A percentile compares a stretch with the other conserved stretches of the same genome.
These are phyloP conservation scores for Climacteris rufus DNA, from an alignment of 2,113 vertebrate species.

Conservation along the genomic window DNA sequence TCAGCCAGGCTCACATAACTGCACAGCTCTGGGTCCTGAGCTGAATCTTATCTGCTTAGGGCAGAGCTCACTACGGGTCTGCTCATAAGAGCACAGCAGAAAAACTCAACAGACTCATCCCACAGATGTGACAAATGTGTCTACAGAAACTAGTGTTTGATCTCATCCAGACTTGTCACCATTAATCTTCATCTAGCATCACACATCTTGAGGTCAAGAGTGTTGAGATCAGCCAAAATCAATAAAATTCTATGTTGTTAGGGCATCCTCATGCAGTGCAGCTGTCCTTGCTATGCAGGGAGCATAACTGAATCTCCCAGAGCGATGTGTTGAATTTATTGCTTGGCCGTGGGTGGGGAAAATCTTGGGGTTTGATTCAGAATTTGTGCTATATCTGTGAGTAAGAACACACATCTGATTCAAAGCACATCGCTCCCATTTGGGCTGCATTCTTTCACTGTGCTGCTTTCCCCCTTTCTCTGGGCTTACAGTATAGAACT, in stretches of 20 bases:
- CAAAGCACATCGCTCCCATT: neutral
- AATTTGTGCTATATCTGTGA: neutral
- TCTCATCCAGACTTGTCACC: neutral
- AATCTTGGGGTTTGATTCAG: conserved; percentile 29
- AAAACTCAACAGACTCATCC: neutral
- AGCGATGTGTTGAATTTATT: neutral
- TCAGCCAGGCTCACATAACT: neutral
- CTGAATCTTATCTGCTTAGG: neutral
- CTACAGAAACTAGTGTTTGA: neutral
- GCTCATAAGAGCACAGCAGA: neutral
- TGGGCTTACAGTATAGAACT: neutral
- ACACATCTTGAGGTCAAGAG: conserved; percentile 14
- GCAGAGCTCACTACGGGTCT: neutral
- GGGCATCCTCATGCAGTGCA: neutral
- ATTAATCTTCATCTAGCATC: conserved; percentile 28
- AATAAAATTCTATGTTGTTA: conserved; percentile 40
- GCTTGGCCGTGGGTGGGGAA: conserved; percentile 5
- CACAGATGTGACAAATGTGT: neutral
- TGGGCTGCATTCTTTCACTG: neutral
- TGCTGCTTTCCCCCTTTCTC: neutral
- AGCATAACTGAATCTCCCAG: conserved; percentile 29
- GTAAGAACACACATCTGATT: conserved; percentile 2
- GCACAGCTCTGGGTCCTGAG: neutral
- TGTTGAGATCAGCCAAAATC: conserved; percentile 49
- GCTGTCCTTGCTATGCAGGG: conserved; percentile 61